These are phyloP conservation scores for Eurytemora carolleeae DNA, from an alignment of 1,140 invertebrate genomes.

Conservation along the genomic window DNA sequence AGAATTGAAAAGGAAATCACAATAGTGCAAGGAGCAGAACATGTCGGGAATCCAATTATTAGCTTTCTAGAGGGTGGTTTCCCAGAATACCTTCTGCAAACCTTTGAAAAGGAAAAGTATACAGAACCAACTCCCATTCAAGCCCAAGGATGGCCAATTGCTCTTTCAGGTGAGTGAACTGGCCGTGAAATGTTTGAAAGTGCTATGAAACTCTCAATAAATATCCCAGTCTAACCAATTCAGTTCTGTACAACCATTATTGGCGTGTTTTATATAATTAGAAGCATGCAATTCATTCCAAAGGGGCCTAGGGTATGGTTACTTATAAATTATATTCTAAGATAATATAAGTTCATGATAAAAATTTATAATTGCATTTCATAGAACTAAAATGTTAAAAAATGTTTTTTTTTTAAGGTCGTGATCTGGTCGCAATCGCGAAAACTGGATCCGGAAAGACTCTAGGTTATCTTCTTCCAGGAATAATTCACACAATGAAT, in stretches of 20 bases:
- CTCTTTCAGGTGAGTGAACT: slow-evolving; percentile 34
- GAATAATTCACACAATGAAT: slow-evolving; percentile 73
- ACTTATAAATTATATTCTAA: no score
- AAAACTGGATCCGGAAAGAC: slow-evolving; percentile 19
- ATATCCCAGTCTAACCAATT: no score
- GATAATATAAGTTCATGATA: no score
- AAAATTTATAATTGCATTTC: no score
- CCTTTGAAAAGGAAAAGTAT: slow-evolving; percentile 22
- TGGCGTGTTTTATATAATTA: no score
- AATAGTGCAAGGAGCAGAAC: background rate
- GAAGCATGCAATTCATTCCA: no score
- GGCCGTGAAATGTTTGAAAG: slow-evolving; percentile 33
- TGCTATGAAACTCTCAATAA: slow-evolving; percentile 24
- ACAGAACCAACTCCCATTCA: slow-evolving; percentile 31
- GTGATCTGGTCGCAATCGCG: slow-evolving; percentile 13
- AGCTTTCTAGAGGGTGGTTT: slow-evolving; percentile 6
- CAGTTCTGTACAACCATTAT: no score
- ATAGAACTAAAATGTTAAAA: no score
- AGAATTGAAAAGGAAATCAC: slow-evolving; percentile 2
- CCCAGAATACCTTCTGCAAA: background rate
- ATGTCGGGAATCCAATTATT: slow-evolving; percentile 4
- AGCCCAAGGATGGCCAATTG: slow-evolving; percentile 32
- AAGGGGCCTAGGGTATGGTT: no score
- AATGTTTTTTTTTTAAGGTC: no score
- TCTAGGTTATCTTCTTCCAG: slow-evolving; percentile 33